Conservation (phyloP, 2,888 invertebrate genomes). For the Euplexia lucipara region DNA sequence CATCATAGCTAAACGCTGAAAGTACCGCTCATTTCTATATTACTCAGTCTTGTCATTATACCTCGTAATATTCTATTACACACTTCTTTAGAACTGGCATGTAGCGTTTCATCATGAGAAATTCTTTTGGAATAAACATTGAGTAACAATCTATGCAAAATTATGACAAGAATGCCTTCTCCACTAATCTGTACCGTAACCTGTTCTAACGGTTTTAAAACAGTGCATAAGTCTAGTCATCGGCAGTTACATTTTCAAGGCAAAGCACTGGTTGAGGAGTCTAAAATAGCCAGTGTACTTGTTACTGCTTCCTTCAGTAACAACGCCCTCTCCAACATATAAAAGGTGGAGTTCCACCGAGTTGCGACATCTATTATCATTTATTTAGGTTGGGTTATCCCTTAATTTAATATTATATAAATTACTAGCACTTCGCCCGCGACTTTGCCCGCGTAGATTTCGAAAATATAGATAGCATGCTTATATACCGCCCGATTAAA, state of each 20-base stretch:
- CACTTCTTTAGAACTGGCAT: background rate
- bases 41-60: conserved; percentile 14
- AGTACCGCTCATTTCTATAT: conserved; percentile 14
- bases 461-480: no score
- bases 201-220: conserved; percentile 27
- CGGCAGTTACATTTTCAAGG: conserved; percentile 14
- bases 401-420: no score
- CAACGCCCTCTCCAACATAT: conserved; percentile 16
- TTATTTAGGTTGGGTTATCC: no score
- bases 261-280: conserved; percentile 18
- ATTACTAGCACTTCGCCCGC: no score
- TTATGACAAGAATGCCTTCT: conserved; percentile 21
- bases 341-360: no score
- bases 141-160: conserved; percentile 4
- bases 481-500: no score
- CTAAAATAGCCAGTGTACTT: conserved; percentile 22
- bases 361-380: no score
- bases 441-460: no score
- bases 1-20: conserved; percentile 17
- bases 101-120: conserved; percentile 3
- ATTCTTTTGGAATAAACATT: conserved; percentile 5
- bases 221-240: conserved; percentile 22
- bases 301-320: conserved; percentile 17
- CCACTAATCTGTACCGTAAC: conserved; percentile 23
- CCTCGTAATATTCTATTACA: conserved; percentile 5